Evolutionary conservation across 2,888 invertebrate genomes (phyloP).

Genomic region (Sericinus montela): DNA sequence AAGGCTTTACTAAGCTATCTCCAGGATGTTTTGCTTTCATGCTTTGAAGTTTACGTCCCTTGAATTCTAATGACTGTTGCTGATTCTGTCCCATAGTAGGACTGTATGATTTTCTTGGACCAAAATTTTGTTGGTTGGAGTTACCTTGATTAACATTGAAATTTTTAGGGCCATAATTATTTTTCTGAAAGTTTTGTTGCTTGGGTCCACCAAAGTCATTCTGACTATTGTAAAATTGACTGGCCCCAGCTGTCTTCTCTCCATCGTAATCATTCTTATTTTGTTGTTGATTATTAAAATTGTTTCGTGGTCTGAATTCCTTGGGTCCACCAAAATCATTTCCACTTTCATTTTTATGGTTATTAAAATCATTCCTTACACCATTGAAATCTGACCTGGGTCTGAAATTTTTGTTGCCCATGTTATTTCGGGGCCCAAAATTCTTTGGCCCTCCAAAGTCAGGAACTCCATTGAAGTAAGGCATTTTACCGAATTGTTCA

Average conservation of each 20-base stretch:
- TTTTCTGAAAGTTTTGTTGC: constrained; percentile 58
- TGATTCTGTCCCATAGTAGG: constrained; percentile 43
- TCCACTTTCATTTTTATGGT: constrained; percentile 44
- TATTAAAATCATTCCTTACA: constrained; percentile 62
- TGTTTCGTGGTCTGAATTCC: constrained; percentile 64
- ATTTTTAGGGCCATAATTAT: constrained; percentile 59
- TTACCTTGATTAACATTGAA: constrained; percentile 53
- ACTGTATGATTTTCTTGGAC: constrained; percentile 58
- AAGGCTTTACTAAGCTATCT: constrained; percentile 86
- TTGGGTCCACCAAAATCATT: constrained; percentile 73
- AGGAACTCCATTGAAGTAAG: constrained; percentile 57
- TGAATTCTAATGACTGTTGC: constrained; percentile 50
- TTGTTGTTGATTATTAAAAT: constrained; percentile 56
- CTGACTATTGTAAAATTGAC: constrained; percentile 66
- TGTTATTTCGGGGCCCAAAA: constrained; percentile 65
- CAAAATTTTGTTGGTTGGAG: constrained; percentile 50
- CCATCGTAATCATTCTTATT: constrained; percentile 62
- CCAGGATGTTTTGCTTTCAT: constrained; percentile 86
- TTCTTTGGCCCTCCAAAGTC: constrained; percentile 75
- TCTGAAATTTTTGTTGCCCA: constrained; percentile 67
- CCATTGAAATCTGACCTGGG: constrained; percentile 74
- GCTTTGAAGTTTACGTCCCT: constrained; percentile 78
- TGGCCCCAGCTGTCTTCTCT: constrained; percentile 53
- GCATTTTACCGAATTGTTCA: constrained; percentile 82
- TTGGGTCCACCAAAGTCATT: constrained; percentile 74